Evolutionary conservation across 2,113 vertebrate species (phyloP).

Genomic region (Callorhinus ursinus): DNA sequence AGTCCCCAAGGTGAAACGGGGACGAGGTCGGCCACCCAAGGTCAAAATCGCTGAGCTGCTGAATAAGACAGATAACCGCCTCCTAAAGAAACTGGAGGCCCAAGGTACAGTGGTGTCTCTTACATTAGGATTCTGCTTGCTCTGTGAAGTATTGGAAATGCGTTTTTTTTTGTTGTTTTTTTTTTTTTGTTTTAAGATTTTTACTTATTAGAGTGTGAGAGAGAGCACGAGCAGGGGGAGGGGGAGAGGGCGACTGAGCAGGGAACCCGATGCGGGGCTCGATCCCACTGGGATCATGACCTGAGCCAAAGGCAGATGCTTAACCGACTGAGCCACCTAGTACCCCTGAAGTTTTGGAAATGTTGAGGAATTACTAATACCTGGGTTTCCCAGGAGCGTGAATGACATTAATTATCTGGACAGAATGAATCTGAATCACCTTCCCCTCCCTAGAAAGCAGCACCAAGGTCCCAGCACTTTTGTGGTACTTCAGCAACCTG

Average conservation of each 20-base stretch:
- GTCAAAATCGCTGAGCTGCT: constrained; percentile 91
- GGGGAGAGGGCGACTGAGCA: neutral
- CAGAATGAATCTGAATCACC: neutral
- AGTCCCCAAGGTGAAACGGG: constrained; percentile 83
- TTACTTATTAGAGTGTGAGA: neutral
- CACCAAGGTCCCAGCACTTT: neutral
- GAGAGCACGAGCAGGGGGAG: neutral
- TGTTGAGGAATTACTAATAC: neutral
- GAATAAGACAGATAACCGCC: constrained; percentile 92
- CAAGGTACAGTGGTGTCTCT: constrained; percentile 87
- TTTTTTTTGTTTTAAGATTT: neutral
- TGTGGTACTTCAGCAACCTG: neutral
- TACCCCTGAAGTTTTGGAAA: neutral
- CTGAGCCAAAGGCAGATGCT: neutral
- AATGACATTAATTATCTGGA: neutral
- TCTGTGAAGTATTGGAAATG: neutral
- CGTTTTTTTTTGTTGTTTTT: no score
- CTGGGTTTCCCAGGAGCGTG: neutral
- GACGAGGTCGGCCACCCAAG: constrained; percentile 94
- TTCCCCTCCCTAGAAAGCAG: neutral
- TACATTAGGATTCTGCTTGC: neutral
- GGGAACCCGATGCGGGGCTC: neutral
- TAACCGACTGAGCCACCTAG: neutral
- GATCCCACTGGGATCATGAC: neutral
- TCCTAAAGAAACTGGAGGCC: constrained; percentile 91